Base-by-base conservation (phyloP, 2,888 invertebrate species). In the Altica lythri region DNA sequence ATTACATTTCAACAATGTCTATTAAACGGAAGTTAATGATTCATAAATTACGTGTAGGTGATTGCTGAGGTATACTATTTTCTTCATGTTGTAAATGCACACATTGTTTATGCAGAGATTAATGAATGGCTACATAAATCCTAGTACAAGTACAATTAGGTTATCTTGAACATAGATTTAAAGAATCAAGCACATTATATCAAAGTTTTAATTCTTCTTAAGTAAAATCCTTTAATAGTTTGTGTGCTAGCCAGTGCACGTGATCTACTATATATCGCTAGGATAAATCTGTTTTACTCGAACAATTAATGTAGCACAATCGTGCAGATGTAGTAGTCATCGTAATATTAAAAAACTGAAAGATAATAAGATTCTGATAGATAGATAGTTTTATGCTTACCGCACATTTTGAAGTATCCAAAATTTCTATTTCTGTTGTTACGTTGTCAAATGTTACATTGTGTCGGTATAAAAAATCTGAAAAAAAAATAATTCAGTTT, bases 401-500 rank as follows among this genome's bases (percentile, higher is more conserved):
- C 81, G 85, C 86, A 79, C 87, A 89, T 80, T 86, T 88, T 66
- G 88, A 89, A 66, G 88, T 89, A 78, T 88, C 89, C 77, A 87
- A 79, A 76, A 87, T 88, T 81, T 88, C 89, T 68, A 88, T 86
- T 78, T 89, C 89, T 59, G 88, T 88, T 64, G 85, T 84, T 62
- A 85, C 87, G 70, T 85, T 88, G 75, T 89, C 89, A 76, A 89
- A 88, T 62, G 86, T 86, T 66, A 88, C 86, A 75, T 85, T 83
- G 75, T 89, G 89, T 70, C 87, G 83, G 78, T 89, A 89, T 64
- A 88, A 83, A 75, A 88, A 88, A 83, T 89, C 89, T 88, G 85
- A 66, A 85, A 86, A 76, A 79, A 77, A 75, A 74, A 65, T 63
- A 58, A 53, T 53, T n/a, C n/a, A n/a, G n/a, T n/a, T n/a, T n/a